Evolutionary conservation across 2,888 invertebrate species (phyloP), one percentile per base, ranked within the genome.

Genomic region (Eupithecia vulgata): DNA sequence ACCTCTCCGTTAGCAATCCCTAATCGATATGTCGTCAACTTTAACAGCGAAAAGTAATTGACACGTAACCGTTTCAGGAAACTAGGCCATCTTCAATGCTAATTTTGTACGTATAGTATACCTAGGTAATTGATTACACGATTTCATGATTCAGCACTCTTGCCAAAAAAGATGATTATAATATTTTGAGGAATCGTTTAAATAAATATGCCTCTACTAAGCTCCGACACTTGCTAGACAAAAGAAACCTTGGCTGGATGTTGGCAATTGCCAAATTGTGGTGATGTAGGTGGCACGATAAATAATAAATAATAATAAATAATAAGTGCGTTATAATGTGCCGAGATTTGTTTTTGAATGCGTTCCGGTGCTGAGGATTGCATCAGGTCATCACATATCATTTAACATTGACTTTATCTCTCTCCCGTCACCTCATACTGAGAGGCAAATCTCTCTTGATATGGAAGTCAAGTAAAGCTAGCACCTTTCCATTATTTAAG

Each of bases 181-280:
- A 25, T 68, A 48, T 72, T 76, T 62, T 52, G 59, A 78, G 70
- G 77, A 80, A 73, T 70, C 62, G 15, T 71, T 37, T 35, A 62
- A 70, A 77, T 74, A 81, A 79, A 71, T 77, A 75, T 74, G 70
- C 79, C 78, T 80, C 71, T 78, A 76, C 76, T 79, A 80, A 81
- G 78, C 77, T 80, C 76, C 76, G 70, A 67, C 82, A 79, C 80
- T 83, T 84, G 85, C 84, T 85, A 85, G 84, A 88, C 85, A 85
- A 85, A 84, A 82, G 81, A 84, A 85, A 84, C 89, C 87, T 89
- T 88, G 88, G 79, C 72, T 81, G 79, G 82, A 84, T 85, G 85
- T 86, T 86, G 83, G 82, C 84, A 84, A 83, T 88, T 85, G 86
- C 87, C 84, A 87, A 88, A 89, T 82, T 83, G 83, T 83, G 83